These are phyloP conservation scores for Darevskia mixta DNA, from an alignment of 2,797 vertebrate species.

Conservation along the genomic window DNA sequence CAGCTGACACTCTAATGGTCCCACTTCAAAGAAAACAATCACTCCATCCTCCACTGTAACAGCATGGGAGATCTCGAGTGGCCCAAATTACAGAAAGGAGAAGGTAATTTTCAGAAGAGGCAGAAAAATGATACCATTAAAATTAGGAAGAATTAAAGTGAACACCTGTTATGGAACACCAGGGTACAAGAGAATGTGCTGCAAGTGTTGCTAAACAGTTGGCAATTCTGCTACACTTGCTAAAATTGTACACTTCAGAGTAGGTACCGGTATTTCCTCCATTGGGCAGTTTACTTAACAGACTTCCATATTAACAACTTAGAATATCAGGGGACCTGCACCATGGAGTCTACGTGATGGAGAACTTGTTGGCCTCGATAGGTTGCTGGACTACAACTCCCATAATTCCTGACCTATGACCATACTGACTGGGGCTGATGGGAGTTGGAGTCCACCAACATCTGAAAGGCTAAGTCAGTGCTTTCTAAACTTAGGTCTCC, in stretches of 20 bases:
- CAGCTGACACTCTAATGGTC: slow-evolving; percentile 20
- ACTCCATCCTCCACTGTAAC: not conserved
- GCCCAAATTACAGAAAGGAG: slow-evolving; percentile 25
- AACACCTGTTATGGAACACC: slow-evolving; percentile 20
- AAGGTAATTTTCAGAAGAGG: slow-evolving; percentile 31
- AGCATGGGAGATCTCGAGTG: slow-evolving; percentile 8
- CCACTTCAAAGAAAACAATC: slow-evolving; percentile 28
- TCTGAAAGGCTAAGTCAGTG: too few species aligned
- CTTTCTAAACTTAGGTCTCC: not conserved
- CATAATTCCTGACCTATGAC: too few species aligned
- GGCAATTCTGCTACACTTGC: not conserved
- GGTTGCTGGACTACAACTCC: too few species aligned
- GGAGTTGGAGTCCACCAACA: too few species aligned
- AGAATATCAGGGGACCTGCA: not conserved
- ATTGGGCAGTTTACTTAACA: not conserved
- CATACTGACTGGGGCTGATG: too few species aligned
- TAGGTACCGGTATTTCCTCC: not conserved
- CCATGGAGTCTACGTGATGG: too few species aligned
- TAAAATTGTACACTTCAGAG: not conserved
- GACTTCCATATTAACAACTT: not conserved
- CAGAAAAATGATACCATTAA: not conserved
- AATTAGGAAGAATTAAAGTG: slow-evolving; percentile 18
- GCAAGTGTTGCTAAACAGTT: slow-evolving; percentile 20
- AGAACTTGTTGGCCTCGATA: too few species aligned
- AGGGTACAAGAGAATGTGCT: not conserved